These are phyloP conservation scores for Glareola pratincola DNA, from an alignment of 2,113 vertebrate species.

Conservation along the genomic window DNA sequence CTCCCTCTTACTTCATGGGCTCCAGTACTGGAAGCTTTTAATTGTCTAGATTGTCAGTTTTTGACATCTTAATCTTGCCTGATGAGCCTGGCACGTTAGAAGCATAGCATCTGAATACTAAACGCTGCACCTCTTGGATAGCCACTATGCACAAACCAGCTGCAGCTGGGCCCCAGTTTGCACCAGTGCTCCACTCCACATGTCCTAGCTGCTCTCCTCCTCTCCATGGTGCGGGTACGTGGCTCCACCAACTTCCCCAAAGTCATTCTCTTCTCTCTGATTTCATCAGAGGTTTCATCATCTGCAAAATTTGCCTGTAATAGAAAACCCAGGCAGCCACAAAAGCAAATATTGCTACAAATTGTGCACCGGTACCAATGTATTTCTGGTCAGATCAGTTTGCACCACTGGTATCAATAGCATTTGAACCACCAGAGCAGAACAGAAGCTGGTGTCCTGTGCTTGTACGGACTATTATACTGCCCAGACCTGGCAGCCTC, in stretches of 20 bases:
- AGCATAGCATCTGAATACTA: not conserved
- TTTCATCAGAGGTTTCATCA: not conserved
- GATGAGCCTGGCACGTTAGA: not conserved
- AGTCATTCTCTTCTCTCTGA: not conserved
- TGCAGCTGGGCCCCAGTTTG: not conserved
- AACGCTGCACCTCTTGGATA: not conserved
- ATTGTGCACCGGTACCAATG: not conserved
- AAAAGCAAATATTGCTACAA: not conserved
- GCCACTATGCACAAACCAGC: not conserved
- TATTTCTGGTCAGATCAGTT: not conserved
- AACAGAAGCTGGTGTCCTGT: not conserved
- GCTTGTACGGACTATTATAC: not conserved
- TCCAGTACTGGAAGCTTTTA: not conserved
- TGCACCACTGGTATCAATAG: not conserved
- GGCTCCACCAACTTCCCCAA: not conserved
- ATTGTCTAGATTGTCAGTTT: not conserved
- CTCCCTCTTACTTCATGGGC: not conserved
- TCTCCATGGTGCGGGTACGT: not conserved
- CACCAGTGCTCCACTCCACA: not conserved
- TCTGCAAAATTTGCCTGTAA: not conserved
- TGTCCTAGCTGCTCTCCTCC: not conserved
- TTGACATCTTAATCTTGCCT: constrained; percentile 10
- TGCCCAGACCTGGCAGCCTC: not conserved
- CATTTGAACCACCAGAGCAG: not conserved
- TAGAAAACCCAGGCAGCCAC: not conserved